Evolutionary conservation across 2,113 vertebrate species (phyloP).

Genomic region (Megaptera novaeangliae): DNA sequence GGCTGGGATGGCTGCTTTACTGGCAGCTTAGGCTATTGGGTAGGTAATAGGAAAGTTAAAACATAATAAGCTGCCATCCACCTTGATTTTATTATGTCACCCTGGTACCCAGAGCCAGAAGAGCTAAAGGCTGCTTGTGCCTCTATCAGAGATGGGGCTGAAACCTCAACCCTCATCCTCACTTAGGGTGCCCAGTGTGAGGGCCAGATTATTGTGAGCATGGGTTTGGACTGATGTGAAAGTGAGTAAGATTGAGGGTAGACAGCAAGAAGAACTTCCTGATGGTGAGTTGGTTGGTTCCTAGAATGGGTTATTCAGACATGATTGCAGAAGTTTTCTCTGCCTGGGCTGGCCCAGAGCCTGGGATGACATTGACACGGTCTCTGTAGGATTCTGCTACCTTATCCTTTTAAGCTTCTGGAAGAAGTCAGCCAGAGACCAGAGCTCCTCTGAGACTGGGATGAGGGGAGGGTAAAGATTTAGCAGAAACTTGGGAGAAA

Average conservation of each 20-base stretch:
- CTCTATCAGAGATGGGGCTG: background rate
- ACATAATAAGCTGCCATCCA: slow-evolving; percentile 52
- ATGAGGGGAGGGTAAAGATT: background rate
- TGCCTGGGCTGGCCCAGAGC: background rate
- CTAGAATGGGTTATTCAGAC: background rate
- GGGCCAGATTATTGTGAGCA: background rate
- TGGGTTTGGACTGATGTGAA: background rate
- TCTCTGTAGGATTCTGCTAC: background rate
- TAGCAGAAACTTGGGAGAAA: background rate
- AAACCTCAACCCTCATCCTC: background rate
- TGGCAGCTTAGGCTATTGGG: background rate
- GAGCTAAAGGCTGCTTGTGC: background rate
- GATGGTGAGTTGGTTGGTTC: background rate
- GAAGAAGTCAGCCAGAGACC: background rate
- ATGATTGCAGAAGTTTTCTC: background rate
- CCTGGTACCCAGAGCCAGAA: background rate
- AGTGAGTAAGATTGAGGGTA: background rate
- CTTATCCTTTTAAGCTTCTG: background rate
- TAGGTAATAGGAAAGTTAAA: slow-evolving; percentile 49
- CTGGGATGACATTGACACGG: background rate
- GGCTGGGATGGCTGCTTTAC: slow-evolving; percentile 6
- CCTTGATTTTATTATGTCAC: slow-evolving; percentile 49
- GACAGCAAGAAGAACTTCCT: background rate
- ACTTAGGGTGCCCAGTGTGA: background rate
- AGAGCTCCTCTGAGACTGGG: background rate